Evolutionary conservation across 2,888 invertebrate species (phyloP), one percentile per base, ranked within the genome.

Genomic region (Chloroclysta siterata): DNA sequence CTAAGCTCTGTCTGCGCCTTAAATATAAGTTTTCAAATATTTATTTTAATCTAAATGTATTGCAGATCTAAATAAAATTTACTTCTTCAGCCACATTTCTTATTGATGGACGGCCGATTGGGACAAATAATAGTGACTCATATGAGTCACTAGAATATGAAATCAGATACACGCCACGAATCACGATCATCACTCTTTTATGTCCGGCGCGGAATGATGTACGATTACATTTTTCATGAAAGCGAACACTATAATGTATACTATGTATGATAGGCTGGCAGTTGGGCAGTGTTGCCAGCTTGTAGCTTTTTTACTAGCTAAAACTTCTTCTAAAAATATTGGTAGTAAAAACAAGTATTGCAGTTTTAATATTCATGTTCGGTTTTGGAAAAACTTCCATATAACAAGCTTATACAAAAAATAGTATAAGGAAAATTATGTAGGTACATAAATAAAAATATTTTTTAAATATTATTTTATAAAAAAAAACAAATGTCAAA

Each of bases 131-230:
- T 79, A 72, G 75, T 69, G 65, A 61, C 67, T 70, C 71, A 71
- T 72, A 77, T 74, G 73, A 71, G 77, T 74, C 73, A 72, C 72
- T 61, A 69, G 78, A 80, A 79, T 78, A 80, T 77, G 75, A 71
- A 80, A 79, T 77, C 77, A 75, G 79, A 75, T 72, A 53, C 36
- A 39, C 69, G 68, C 63, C 72, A 73, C 67, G 75, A 76, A 53
- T 53, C 70, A 69, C 59, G 56, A 63, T 68, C 72, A 77, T 80
- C 73, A 74, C 73, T 78, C 76, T 78, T 78, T 77, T 74, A 78
- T 73, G 76, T 73, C 65, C 72, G 67, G 53, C 46, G 46, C 4
- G 11, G 54, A 62, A 66, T 66, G 65, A 73, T 72, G 58, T 71
- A 73, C 64, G 67, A 61, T 71, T 68, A 68, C 70, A 76, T 76